phyloP scores from a whole-genome alignment of 2,888 invertebrate species.

The Drosophila setosimentum region DNA sequence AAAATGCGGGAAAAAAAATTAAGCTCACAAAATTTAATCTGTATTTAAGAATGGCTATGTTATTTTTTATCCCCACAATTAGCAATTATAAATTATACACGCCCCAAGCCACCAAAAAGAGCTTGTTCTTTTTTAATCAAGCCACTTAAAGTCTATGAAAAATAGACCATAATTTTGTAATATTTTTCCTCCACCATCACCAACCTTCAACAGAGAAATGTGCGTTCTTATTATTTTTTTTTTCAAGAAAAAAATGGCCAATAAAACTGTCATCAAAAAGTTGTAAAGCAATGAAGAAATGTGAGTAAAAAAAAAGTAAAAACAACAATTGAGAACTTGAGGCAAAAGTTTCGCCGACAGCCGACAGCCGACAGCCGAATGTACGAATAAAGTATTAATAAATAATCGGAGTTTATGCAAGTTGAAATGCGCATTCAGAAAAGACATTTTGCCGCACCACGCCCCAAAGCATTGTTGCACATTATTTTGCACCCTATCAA shows the following conservation, averaged over 20 bases:
- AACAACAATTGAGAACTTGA: constrained; percentile 43
- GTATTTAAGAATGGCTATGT: not conserved
- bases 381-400: constrained; percentile 49
- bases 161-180: constrained; percentile 56
- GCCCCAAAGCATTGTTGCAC: constrained; percentile 60
- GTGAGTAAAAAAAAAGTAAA: constrained; percentile 40
- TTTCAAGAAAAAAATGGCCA: constrained; percentile 62
- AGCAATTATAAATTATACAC: constrained; percentile 33
- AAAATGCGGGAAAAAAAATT: not conserved
- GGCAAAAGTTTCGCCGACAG: constrained; percentile 63
- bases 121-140: constrained; percentile 32
- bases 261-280: constrained; percentile 79
- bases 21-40: not conserved
- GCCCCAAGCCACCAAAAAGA: not conserved
- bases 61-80: constrained; percentile 19
- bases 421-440: constrained; percentile 50
- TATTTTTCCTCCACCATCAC: constrained; percentile 5
- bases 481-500: constrained; percentile 76
- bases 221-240: constrained; percentile 28
- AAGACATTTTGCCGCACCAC: constrained; percentile 26
- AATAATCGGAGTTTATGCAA: constrained; percentile 55
- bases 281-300: constrained; percentile 79
- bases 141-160: constrained; percentile 52
- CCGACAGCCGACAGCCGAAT: constrained; percentile 55
- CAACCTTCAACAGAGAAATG: constrained; percentile 39